Evolutionary conservation across 2,888 invertebrate species (phyloP).

Genomic region (Diaperis boleti): DNA sequence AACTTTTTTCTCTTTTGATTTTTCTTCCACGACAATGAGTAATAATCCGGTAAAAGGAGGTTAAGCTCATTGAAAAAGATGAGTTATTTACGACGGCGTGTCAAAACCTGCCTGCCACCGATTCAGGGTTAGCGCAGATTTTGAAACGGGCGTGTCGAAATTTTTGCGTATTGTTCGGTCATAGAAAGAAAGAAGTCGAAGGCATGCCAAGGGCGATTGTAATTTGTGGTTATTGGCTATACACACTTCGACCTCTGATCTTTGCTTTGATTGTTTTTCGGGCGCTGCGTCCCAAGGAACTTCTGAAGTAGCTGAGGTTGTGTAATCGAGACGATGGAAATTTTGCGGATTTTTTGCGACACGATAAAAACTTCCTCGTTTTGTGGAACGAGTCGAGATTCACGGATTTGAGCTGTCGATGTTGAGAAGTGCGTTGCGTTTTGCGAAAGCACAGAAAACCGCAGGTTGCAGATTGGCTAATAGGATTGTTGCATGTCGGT

Average conservation of each 20-base stretch:
- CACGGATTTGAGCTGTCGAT: too few relatives aligned
- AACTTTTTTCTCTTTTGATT: background rate
- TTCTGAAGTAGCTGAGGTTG: background rate
- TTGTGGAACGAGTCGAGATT: too few relatives aligned
- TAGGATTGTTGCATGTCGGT: too few relatives aligned
- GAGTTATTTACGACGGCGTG: background rate
- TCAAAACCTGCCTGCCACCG: background rate
- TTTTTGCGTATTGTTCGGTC: background rate
- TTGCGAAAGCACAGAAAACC: too few relatives aligned
- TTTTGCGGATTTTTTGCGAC: too few relatives aligned
- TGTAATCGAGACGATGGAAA: too few relatives aligned
- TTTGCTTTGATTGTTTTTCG: background rate
- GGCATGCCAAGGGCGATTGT: background rate
- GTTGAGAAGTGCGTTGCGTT: too few relatives aligned
- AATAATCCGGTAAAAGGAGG: background rate
- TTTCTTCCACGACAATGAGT: background rate
- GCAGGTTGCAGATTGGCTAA: too few relatives aligned
- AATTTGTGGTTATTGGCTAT: background rate
- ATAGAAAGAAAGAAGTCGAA: background rate
- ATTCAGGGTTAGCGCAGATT: background rate
- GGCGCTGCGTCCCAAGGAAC: too few relatives aligned
- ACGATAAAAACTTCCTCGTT: too few relatives aligned
- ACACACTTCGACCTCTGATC: background rate
- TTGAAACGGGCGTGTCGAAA: background rate
- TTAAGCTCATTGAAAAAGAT: background rate